phyloP scores from a whole-genome alignment of 2,888 invertebrate genomes.

The Oscheius sp. region DNA sequence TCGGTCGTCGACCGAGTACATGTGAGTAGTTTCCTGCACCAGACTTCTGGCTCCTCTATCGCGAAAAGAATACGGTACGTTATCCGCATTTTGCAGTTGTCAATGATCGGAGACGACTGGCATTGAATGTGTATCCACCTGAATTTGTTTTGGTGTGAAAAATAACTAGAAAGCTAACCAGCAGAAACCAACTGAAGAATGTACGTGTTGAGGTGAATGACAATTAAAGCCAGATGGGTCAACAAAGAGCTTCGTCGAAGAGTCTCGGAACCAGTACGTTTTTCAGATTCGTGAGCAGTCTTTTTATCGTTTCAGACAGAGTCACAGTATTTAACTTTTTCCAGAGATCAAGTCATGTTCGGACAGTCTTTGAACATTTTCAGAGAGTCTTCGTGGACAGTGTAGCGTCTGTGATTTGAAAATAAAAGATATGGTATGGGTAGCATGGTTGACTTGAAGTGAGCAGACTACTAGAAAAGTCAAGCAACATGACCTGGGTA shows the following conservation, averaged over 20 bases:
- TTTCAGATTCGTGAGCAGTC: conserved; percentile 59
- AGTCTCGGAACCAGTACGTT: conserved; percentile 60
- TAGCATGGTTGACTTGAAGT: no score
- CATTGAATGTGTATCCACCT: conserved; percentile 54
- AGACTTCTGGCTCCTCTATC: conserved; percentile 64
- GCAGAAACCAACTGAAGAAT: conserved; percentile 64
- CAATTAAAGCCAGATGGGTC: conserved; percentile 64
- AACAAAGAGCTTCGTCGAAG: conserved; percentile 64
- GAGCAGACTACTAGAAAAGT: no score
- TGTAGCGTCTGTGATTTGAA: no score
- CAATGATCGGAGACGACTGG: conserved; percentile 57
- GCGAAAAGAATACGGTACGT: conserved; percentile 70
- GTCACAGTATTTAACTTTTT: no score
- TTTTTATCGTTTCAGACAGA: no score
- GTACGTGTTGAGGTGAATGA: conserved; percentile 61
- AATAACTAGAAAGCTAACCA: conserved; percentile 30
- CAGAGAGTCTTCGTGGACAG: no score
- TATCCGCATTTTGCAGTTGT: conserved; percentile 64
- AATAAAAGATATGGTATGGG: no score
- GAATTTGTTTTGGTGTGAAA: not conserved
- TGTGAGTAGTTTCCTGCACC: conserved; percentile 70
- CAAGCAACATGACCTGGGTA: no score
- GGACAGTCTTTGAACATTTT: no score
- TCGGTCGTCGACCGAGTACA: conserved; percentile 71
- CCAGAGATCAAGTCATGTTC: no score